These are phyloP conservation scores for Clarias fuscus DNA, from an alignment of 2,797 vertebrate genomes.

Conservation along the genomic window DNA sequence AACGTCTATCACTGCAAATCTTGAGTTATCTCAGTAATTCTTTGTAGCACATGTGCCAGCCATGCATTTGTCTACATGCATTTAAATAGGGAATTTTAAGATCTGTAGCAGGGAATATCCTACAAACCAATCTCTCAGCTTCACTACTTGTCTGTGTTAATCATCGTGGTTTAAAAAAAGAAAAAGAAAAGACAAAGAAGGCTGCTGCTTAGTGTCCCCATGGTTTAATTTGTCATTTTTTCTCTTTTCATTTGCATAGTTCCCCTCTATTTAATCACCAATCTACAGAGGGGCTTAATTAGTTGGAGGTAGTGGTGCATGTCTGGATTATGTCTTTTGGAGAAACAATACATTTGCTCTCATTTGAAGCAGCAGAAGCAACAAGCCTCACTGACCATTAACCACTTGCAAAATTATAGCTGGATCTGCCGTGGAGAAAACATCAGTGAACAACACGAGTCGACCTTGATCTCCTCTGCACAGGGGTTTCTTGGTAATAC, in stretches of 20 bases:
- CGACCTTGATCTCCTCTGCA: not conserved
- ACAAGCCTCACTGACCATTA: conserved; percentile 56
- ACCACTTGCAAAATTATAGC: conserved; percentile 45
- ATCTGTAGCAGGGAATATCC: conserved; percentile 63
- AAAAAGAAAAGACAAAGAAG: conserved; percentile 29
- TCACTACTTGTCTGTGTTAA: conserved; percentile 29
- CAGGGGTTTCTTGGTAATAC: conserved; percentile 11
- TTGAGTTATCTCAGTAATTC: conserved; percentile 54
- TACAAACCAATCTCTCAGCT: conserved; percentile 16
- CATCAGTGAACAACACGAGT: not conserved
- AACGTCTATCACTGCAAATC: conserved; percentile 44
- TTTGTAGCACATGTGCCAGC: conserved; percentile 53
- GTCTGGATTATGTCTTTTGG: conserved; percentile 52
- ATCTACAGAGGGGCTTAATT: conserved; percentile 60
- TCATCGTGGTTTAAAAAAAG: conserved; percentile 35
- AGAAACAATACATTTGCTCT: conserved; percentile 55
- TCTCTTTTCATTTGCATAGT: conserved; percentile 55
- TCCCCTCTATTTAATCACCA: conserved; percentile 56
- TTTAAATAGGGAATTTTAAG: conserved; percentile 70
- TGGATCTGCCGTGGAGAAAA: not conserved
- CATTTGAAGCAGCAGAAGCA: conserved; percentile 48
- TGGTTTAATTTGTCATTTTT: conserved; percentile 52
- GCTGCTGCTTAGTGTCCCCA: conserved; percentile 40
- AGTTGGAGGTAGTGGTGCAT: conserved; percentile 50
- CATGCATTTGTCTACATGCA: conserved; percentile 56